These are phyloP conservation scores for Dissostichus mawsoni DNA, from an alignment of 2,113 vertebrate genomes.

Conservation along the genomic window DNA sequence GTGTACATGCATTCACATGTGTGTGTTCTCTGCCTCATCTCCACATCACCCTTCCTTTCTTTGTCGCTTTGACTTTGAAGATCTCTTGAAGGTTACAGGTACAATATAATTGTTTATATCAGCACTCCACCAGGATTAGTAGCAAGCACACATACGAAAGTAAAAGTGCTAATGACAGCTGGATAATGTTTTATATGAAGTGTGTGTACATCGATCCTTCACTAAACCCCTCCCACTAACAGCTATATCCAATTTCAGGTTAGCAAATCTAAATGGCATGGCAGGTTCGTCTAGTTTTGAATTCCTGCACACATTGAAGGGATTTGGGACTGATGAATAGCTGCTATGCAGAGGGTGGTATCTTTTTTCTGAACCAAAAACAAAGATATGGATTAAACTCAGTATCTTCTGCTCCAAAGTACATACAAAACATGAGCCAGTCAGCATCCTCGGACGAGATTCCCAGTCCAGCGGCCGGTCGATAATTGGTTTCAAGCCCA, in stretches of 20 bases:
- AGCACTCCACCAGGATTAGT: constrained; percentile 1
- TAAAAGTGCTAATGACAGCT: not conserved
- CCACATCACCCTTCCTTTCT: not conserved
- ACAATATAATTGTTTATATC: not conserved
- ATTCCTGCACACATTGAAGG: not conserved
- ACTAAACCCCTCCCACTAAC: not conserved
- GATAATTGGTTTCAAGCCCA: constrained; percentile 30
- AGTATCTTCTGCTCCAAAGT: not conserved
- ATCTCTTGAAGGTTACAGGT: constrained; percentile 56
- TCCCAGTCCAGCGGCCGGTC: not conserved
- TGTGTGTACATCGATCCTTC: not conserved
- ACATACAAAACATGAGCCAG: not conserved
- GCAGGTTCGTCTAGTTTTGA: not conserved
- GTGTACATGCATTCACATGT: not conserved
- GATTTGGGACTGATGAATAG: too few relatives aligned
- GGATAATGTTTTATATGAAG: not conserved
- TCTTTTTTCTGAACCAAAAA: not conserved
- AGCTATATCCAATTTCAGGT: too few relatives aligned
- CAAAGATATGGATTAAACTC: not conserved
- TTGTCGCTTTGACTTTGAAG: constrained; percentile 59
- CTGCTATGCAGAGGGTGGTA: too few relatives aligned
- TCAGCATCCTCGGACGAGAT: constrained; percentile 29
- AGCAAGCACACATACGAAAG: not conserved
- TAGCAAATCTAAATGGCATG: too few relatives aligned
- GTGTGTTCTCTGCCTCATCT: constrained; percentile 6